Evolutionary conservation across 2,113 vertebrate species (phyloP).

Genomic region (Stictonetta naevosa): DNA sequence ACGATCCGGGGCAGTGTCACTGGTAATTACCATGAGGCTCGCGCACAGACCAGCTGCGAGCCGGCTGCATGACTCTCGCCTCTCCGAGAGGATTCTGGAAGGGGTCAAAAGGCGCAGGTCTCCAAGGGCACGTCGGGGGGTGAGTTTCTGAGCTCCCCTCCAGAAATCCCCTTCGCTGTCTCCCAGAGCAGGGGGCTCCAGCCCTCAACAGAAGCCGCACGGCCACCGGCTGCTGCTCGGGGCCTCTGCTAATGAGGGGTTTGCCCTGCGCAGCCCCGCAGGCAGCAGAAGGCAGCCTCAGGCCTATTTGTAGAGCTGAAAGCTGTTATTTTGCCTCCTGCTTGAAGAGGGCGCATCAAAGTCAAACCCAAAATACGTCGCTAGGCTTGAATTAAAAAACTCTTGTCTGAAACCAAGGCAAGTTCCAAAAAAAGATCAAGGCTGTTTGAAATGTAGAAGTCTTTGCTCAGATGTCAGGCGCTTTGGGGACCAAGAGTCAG

Average conservation of each 20-base stretch:
- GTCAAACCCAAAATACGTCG: constrained; percentile 54
- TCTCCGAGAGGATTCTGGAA: background rate
- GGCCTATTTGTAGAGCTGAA: constrained; percentile 64
- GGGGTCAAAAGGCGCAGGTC: background rate
- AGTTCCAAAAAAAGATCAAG: constrained; percentile 67
- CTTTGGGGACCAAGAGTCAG: background rate
- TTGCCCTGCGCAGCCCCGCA: background rate
- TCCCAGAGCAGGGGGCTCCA: background rate
- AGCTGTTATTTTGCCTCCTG: constrained; percentile 70
- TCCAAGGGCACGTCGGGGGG: accelerated
- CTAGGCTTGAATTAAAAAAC: constrained; percentile 68
- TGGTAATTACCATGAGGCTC: accelerated
- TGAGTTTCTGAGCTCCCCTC: background rate
- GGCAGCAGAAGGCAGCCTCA: constrained; percentile 19
- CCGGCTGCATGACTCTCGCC: accelerated
- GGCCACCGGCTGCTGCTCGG: background rate
- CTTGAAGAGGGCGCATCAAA: constrained; percentile 69
- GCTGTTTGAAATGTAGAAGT: constrained; percentile 55
- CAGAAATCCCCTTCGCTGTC: background rate
- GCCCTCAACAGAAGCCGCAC: background rate
- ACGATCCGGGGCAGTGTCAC: background rate
- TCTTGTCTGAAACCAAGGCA: constrained; percentile 58
- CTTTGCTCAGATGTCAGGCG: constrained; percentile 19
- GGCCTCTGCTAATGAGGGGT: background rate
- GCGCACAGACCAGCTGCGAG: accelerated